These are phyloP conservation scores for Peromyscus aztecus DNA, from an alignment of 2,797 vertebrate genomes.

Conservation along the genomic window DNA sequence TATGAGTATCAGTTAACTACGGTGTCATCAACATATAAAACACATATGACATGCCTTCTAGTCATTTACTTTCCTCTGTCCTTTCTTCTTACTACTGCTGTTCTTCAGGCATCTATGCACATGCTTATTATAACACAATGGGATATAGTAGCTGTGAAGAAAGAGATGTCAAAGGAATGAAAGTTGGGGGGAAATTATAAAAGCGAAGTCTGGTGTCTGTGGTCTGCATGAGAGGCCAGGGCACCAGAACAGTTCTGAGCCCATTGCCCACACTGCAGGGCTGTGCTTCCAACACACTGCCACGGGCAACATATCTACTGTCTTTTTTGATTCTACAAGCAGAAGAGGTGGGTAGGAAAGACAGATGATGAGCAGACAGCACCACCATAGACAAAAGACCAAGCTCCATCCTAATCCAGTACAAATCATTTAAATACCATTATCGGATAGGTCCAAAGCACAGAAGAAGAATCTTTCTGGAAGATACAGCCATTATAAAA, in stretches of 20 bases:
- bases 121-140: fast-evolving
- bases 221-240: background rate
- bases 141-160: background rate
- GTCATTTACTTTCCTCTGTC: background rate
- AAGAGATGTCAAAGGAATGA: background rate
- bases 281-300: background rate
- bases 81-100: background rate
- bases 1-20: background rate
- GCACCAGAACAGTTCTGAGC: background rate
- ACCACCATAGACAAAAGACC: background rate
- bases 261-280: background rate
- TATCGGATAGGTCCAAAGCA: background rate
- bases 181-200: background rate
- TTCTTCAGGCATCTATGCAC: background rate
- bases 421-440: background rate
- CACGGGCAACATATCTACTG: background rate
- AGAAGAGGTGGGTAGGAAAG: background rate
- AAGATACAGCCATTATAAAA: background rate
- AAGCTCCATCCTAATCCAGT: background rate
- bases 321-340: background rate
- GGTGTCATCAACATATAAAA: background rate
- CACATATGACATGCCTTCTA: background rate
- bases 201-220: background rate
- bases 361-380: background rate
- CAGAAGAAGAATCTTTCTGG: background rate